Conservation (phyloP, 2,113 vertebrate species). For the Phocoena phocoena region DNA sequence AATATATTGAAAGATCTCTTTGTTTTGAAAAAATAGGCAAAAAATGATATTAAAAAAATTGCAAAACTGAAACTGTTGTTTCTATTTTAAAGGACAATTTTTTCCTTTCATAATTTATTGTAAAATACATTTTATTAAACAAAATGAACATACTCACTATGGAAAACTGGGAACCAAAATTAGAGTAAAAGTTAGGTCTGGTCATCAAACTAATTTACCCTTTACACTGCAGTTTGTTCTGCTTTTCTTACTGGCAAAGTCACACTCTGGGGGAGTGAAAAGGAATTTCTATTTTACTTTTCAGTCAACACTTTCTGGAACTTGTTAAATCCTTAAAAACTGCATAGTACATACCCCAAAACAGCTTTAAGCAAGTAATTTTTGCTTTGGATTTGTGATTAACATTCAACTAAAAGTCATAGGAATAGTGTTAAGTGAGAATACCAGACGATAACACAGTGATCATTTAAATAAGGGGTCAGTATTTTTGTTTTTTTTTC, state of each 20-base stretch:
- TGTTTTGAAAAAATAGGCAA: not conserved
- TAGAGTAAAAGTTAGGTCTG: not conserved
- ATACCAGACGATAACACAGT: not conserved
- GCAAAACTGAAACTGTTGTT: not conserved
- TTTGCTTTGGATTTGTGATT: not conserved
- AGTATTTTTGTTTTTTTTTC: not conserved
- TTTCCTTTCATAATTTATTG: not conserved
- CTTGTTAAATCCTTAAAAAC: not conserved
- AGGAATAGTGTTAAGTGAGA: not conserved
- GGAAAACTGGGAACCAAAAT: not conserved
- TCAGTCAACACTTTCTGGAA: not conserved
- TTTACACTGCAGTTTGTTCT: not conserved
- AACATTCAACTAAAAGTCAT: not conserved
- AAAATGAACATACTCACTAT: not conserved
- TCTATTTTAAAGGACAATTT: not conserved
- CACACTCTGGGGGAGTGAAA: not conserved
- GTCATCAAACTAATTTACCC: not conserved
- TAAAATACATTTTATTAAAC: not conserved
- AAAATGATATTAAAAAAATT: not conserved
- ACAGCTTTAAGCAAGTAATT: slow-evolving; percentile 21
- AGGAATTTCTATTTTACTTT: slow-evolving; percentile 21
- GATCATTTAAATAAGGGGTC: not conserved
- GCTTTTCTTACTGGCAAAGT: not conserved
- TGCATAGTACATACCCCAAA: not conserved
- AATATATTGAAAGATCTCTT: not conserved